Evolutionary conservation across 2,888 invertebrate genomes (phyloP), one percentile per base, ranked within the genome.

Genomic region (Scaptomyza tumidula): DNA sequence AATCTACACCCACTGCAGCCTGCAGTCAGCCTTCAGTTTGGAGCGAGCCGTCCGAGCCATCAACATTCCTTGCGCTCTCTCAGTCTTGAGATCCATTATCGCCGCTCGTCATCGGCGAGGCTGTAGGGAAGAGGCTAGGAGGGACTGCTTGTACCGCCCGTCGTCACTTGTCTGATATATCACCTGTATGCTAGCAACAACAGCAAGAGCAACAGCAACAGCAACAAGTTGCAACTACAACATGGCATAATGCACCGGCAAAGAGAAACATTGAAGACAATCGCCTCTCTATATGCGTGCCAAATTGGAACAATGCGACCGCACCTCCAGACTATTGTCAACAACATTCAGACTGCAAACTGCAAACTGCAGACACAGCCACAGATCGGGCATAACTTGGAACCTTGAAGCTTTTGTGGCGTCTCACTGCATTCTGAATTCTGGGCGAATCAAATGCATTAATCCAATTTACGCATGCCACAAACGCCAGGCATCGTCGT

Each of bases 381-480:
- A 4, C 19, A 16, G 31, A 14, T 19, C 6, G 16, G 16, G 63
- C 37, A 37, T n/a, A 37, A 44, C 54, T 54, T 57, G 62, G 41
- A 64, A 52, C 35, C 50, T 54, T 29, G 45, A 11, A 45, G 41
- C 48, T 49, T 24, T 24, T 71, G 64, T 87, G 81, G 88, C 81
- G 81, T 87, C 81, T 65, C 33, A 75, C 60, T 62, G 70, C 59
- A 54, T 75, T 75, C 39, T 39, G 39, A 39, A 39, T 39, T 14
- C 78, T 52, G 57, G 45, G 86, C 86, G 75, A 85, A 75, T 75
- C 81, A 86, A 89, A 89, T 89, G 88, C 86, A 86, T 89, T 89
- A 87, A 87, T 88, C 89, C 86, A 89, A 88, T 87, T 86, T 87
- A 87, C 89, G 86, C 86, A 89, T 87, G 89, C 89, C 78, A 69